Evolutionary conservation across 2,797 vertebrate genomes (phyloP), one percentile per base, ranked within the genome.

Genomic region (Linurgus olivaceus): DNA sequence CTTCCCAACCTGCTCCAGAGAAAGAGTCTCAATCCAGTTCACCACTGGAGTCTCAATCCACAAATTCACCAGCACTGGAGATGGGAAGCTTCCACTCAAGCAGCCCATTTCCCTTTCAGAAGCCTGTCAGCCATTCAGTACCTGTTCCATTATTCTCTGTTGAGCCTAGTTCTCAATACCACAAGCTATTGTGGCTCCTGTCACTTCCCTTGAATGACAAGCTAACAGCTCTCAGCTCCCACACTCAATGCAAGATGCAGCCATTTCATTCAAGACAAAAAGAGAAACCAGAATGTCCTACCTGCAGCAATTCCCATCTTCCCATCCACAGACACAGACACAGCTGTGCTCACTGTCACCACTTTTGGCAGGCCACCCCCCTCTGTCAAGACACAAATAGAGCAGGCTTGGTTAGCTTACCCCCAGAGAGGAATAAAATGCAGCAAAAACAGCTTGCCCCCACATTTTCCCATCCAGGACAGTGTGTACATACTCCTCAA

Each of bases 291-390:
- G 67, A 33, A 62, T 44, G 77, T 93, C 99, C 96, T 99, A 99
- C 99, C 99, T 99, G 99, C 99, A 90, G 99, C 99, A 28, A 99
- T 97, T 90, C 94, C 97, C 80, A 98, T 99, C 97, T 98, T 99
- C 93, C 98, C 98, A 35, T 98, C 98, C 91, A 99, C 98, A 0
- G 98, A 97, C 82, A 99, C 98, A 2, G 98, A 97, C 75, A 99
- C 97, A 14, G 98, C 97, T 0, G 99, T 99, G 98, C 98, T 98
- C 10, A 98, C 97, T 6, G 99, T 98, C 73, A 99, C 96, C 10
- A 98, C 98, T 95, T 98, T 93, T 29, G 98, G 94, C 90, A 98
- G 98, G 96, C 25, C 74, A 86, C 97, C 97, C 37, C 97, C 98
- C 51, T 98, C 99, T 99, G 98, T 65, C 72, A 96, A 96, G 71